Percentiles rank a stretch among this genome's conserved stretches.
phyloP scores from a whole-genome alignment of 2,797 vertebrate genomes.

The Pseudochirops corinnae region DNA sequence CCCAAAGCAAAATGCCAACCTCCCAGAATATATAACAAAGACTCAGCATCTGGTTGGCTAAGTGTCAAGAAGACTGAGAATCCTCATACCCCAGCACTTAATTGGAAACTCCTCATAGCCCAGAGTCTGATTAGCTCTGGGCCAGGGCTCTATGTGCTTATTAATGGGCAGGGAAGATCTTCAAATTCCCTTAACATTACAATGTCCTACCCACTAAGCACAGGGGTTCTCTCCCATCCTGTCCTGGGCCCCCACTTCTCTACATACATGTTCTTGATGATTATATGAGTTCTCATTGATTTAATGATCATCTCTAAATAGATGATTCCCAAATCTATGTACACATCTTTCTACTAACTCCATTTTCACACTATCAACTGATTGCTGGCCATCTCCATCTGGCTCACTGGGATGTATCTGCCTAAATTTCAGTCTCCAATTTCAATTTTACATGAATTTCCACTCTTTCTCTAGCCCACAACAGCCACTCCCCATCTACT shows the following conservation, averaged over 20 bases:
- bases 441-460: slow-evolving; percentile 50
- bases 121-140: no score
- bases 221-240: background rate
- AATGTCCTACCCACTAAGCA: background rate
- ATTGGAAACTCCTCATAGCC: no score
- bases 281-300: background rate
- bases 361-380: background rate
- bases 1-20: no score
- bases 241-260: background rate
- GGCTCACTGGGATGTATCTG: background rate
- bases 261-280: background rate
- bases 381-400: background rate
- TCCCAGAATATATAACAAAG: no score
- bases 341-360: background rate
- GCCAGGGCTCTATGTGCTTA: no score
- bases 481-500: background rate
- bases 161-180: no score
- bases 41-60: no score
- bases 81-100: no score
- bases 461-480: slow-evolving; percentile 24
- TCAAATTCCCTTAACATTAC: no score
- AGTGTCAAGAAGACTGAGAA: no score
- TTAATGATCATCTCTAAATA: background rate
- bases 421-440: background rate
- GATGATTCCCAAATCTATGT: background rate